These are phyloP conservation scores for Phocides pigmalion DNA, from an alignment of 1,140 invertebrate species.

Conservation along the genomic window DNA sequence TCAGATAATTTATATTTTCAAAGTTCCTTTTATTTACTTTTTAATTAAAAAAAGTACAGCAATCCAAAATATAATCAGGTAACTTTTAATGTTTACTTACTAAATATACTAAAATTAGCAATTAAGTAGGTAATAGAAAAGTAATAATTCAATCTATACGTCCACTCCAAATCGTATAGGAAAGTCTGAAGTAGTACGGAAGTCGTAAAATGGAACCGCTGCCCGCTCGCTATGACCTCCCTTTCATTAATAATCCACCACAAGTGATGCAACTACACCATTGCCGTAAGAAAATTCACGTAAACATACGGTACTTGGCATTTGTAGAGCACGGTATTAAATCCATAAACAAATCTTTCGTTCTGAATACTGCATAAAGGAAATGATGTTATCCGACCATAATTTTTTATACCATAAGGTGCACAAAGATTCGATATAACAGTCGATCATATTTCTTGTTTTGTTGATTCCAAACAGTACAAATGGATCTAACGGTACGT, in stretches of 20 bases:
- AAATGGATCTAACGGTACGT: conserved; percentile 68
- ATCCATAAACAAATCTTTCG: conserved; percentile 10
- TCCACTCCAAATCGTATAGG: conserved; percentile 15
- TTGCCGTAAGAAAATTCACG: conserved; percentile 19
- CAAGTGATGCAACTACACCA: conserved; percentile 26
- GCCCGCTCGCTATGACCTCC: background rate
- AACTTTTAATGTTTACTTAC: too few species aligned
- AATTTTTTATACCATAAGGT: conserved; percentile 1
- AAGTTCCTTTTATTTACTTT: background rate
- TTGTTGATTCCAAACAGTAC: conserved; percentile 52
- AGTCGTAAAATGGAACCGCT: conserved; percentile 28
- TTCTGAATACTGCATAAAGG: conserved; percentile 1
- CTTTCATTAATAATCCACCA: conserved; percentile 24
- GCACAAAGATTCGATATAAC: conserved; percentile 25
- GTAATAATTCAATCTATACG: background rate
- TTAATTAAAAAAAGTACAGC: conserved; percentile 1
- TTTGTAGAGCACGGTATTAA: conserved; percentile 13
- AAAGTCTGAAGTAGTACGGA: conserved; percentile 31
- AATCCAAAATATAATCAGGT: background rate
- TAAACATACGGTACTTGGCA: conserved; percentile 5
- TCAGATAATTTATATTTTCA: background rate
- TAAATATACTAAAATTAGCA: background rate
- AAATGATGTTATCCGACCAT: conserved; percentile 9
- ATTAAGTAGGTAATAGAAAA: conserved; percentile 3
- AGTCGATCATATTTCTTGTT: conserved; percentile 52